Evolutionary conservation across 2,888 invertebrate genomes (phyloP), one percentile per base, ranked within the genome.

Genomic region (Andrena bucephala): DNA sequence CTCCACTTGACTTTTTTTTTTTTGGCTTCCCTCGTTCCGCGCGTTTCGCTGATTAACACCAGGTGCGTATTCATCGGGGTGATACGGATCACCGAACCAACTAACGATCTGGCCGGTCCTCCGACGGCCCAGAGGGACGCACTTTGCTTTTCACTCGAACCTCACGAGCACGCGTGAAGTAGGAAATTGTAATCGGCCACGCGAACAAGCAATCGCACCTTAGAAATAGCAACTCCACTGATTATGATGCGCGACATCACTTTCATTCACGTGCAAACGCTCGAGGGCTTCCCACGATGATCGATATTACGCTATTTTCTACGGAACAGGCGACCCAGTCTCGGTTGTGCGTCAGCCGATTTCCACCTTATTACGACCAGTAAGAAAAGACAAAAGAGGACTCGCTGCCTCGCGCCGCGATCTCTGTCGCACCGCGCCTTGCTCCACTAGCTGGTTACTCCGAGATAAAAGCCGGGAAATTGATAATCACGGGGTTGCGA

Each of bases 31-130:
- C 57, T 67, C 68, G 73, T 67, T 71, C 75, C 71, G 72, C 68
- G 73, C 75, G 82, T 86, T 80, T 82, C 59, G 78, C 80, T 87
- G 78, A 87, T 87, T 84, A 88, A 88, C 78, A 85, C 75, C 85
- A 71, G 73, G 67, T 60, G 73, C 83, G 73, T 68, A 60, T 63
- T 52, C 67, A 71, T 69, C 60, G 42, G 50, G 60, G 48, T 59
- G 66, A 84, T 76, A 76, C 75, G 65, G 84, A 84, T 84, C 84
- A 70, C 70, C 80, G 80, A 62, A 65, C 48, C 63, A 52, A 71
- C 63, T 83, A 77, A 83, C 77, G 71, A 83, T 76, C 68, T 62
- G 57, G 4, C 52, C 50, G 27, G 67, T 52, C 50, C 54, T 63
- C 33, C 13, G 42, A n/a, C 57, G 20, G 2, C 8, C 8, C 27